These are phyloP conservation scores for Eciton burchellii DNA, from an alignment of 1,140 invertebrate species.

Conservation along the genomic window DNA sequence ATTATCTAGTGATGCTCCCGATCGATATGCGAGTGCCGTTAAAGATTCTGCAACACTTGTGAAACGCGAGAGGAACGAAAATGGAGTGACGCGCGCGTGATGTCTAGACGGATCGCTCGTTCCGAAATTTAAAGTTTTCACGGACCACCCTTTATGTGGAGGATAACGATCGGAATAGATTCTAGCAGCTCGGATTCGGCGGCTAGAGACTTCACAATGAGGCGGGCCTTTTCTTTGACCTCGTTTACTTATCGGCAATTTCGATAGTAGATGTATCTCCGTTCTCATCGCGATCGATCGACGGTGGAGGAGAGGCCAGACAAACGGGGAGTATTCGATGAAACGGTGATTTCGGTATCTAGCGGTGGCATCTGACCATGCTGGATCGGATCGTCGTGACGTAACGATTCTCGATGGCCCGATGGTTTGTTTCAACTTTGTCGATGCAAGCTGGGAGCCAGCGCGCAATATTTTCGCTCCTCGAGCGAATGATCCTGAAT, in stretches of 20 bases:
- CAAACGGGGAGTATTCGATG: constrained; percentile 36
- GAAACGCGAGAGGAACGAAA: no score
- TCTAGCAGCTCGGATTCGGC: neutral
- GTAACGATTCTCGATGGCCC: constrained; percentile 53
- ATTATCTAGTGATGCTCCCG: no score
- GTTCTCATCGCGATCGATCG: constrained; percentile 54
- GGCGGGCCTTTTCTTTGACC: constrained; percentile 56
- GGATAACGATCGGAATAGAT: neutral
- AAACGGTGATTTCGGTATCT: constrained; percentile 64
- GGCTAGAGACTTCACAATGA: constrained; percentile 15
- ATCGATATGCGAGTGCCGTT: no score
- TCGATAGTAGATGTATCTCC: constrained; percentile 53
- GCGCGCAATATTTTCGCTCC: constrained; percentile 39
- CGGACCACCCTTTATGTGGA: neutral
- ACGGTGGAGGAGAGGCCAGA: constrained; percentile 12
- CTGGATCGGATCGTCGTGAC: constrained; percentile 63
- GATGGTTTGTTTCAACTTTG: constrained; percentile 65
- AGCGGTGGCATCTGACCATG: constrained; percentile 35
- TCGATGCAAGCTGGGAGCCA: constrained; percentile 42
- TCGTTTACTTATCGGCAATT: constrained; percentile 60
- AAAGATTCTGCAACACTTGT: no score
- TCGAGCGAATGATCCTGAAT: neutral
- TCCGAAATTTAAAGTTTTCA: constrained; percentile 11
- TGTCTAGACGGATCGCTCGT: no score
- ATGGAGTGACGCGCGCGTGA: no score